phyloP scores from a whole-genome alignment of 2,888 invertebrate species.

The Anodontia alba region DNA sequence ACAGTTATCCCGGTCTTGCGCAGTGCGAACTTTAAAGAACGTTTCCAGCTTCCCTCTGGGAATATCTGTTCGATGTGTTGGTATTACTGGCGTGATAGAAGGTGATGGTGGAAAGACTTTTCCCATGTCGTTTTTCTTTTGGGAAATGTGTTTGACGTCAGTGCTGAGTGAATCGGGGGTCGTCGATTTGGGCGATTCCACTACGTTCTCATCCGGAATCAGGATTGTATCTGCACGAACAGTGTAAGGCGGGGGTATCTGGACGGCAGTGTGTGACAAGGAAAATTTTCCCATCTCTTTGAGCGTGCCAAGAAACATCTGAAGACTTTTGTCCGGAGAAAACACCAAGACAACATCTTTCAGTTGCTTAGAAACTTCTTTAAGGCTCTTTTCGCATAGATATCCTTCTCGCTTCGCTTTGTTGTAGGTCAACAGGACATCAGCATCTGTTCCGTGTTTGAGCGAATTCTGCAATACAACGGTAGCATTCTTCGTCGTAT shows the following conservation, averaged over 20 bases:
- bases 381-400: slow-evolving; percentile 61
- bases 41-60: slow-evolving; percentile 56
- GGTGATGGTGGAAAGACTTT: slow-evolving; percentile 50
- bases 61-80: slow-evolving; percentile 27
- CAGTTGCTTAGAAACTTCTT: slow-evolving; percentile 58
- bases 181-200: slow-evolving; percentile 36
- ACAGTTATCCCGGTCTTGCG: slow-evolving; percentile 65
- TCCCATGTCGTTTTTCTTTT: slow-evolving; percentile 21
- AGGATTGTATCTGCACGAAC: slow-evolving; percentile 64
- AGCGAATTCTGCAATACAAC: slow-evolving; percentile 61
- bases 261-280: slow-evolving; percentile 55
- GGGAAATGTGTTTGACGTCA: not conserved
- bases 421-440: slow-evolving; percentile 59
- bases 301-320: slow-evolving; percentile 60
- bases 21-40: slow-evolving; percentile 59
- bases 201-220: slow-evolving; percentile 55
- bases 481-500: slow-evolving; percentile 62
- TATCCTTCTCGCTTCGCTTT: slow-evolving; percentile 60
- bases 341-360: slow-evolving; percentile 61
- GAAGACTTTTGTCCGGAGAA: slow-evolving; percentile 59
- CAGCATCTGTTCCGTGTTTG: slow-evolving; percentile 64
- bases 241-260: slow-evolving; percentile 64
- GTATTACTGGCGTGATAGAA: slow-evolving; percentile 48
- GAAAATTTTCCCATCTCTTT: slow-evolving; percentile 67
- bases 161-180: slow-evolving; percentile 23